A percentile compares a stretch with the other conserved stretches of the same genome.
Conservation (phyloP, 1,140 invertebrate genomes). For the Leptopilina clavipes region DNA sequence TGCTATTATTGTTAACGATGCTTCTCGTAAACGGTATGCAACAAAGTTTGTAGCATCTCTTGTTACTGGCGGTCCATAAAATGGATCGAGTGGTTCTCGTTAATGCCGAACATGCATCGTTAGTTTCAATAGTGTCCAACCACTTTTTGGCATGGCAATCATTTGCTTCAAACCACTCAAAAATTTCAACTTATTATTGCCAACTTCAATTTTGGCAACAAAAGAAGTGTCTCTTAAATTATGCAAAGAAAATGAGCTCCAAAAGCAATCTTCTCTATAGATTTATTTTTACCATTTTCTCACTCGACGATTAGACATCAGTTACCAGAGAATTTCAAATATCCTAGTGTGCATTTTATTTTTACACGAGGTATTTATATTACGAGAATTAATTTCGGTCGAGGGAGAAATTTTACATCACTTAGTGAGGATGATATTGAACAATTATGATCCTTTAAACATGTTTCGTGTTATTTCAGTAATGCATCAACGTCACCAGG, state of each 20-base stretch:
- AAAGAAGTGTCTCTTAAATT: not conserved
- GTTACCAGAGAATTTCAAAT: conserved; percentile 25
- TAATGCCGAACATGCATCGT: conserved; percentile 50
- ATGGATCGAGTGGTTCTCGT: conserved; percentile 50
- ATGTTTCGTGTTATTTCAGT: conserved; percentile 3
- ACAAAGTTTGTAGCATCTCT: conserved; percentile 39
- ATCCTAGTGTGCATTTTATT: too few relatives aligned
- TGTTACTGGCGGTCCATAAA: conserved; percentile 52
- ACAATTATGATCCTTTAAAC: conserved; percentile 2
- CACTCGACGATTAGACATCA: conserved; percentile 22
- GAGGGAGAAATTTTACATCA: not conserved
- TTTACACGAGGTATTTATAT: conserved; percentile 23
- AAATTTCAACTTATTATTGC: conserved; percentile 1
- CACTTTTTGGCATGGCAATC: conserved; percentile 11
- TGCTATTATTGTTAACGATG: conserved; percentile 54
- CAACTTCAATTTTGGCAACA: not conserved
- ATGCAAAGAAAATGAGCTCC: not conserved
- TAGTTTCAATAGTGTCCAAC: conserved; percentile 49
- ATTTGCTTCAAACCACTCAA: not conserved
- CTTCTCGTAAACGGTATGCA: conserved; percentile 49
- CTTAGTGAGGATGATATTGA: not conserved
- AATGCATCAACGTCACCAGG: not conserved
- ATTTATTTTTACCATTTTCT: too few relatives aligned
- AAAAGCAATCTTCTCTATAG: too few relatives aligned
- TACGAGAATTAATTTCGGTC: conserved; percentile 5